A percentile compares a stretch with the other conserved stretches of the same genome.
Conservation (phyloP, 2,113 vertebrate genomes). For the Dicentrarchus labrax region DNA sequence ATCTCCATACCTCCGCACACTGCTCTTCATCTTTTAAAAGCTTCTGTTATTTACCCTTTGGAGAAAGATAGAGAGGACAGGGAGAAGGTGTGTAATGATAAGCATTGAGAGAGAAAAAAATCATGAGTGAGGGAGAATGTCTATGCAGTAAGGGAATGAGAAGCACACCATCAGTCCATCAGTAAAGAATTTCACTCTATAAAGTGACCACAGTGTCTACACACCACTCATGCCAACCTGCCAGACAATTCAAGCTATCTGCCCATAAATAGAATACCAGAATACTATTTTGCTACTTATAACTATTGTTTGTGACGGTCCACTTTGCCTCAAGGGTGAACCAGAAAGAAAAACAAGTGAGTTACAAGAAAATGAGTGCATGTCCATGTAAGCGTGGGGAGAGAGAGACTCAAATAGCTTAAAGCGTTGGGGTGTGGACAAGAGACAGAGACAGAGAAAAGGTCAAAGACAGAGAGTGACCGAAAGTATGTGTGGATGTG, state of each 20-base stretch:
- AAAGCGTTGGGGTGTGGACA: constrained; percentile 23
- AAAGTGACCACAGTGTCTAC: neutral
- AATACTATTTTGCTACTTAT: neutral
- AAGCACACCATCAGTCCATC: neutral
- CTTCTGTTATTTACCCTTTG: constrained; percentile 18
- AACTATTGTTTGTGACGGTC: constrained; percentile 12
- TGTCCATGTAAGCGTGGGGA: constrained; percentile 33
- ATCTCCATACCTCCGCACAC: constrained; percentile 16
- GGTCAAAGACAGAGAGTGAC: constrained; percentile 53
- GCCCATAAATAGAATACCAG: constrained; percentile 19
- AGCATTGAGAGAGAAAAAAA: neutral
- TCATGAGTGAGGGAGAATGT: neutral
- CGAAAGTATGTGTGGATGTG: neutral
- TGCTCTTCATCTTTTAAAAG: constrained; percentile 26
- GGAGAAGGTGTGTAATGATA: neutral
- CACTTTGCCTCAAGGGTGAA: constrained; percentile 26
- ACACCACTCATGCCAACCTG: neutral
- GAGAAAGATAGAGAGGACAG: neutral
- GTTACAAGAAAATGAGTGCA: constrained; percentile 24
- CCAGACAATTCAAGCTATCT: neutral
- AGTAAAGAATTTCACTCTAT: constrained; percentile 1
- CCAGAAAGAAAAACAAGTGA: constrained; percentile 11
- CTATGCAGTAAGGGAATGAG: neutral
- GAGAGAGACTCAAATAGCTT: constrained; percentile 33
- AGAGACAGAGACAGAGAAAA: constrained; percentile 45